These are phyloP conservation scores for Trachelus troglodyta DNA, from an alignment of 2,888 invertebrate genomes.

Conservation along the genomic window DNA sequence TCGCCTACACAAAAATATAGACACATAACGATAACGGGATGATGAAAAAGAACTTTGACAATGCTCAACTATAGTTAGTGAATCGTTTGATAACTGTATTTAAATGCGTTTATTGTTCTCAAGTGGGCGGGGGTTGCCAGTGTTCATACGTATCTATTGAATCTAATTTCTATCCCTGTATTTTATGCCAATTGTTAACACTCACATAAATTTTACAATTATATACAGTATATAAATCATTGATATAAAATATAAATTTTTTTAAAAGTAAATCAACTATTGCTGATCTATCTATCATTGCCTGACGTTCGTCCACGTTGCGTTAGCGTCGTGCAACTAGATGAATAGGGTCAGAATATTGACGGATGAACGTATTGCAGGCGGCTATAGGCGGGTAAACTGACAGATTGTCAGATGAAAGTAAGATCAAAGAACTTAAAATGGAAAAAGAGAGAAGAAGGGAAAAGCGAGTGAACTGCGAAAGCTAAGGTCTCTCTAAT, in stretches of 20 bases:
- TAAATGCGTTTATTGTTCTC: slow-evolving; percentile 8
- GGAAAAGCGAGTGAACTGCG: background rate
- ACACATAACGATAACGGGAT: slow-evolving; percentile 36
- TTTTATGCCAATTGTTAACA: slow-evolving; percentile 37
- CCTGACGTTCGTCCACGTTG: slow-evolving; percentile 15
- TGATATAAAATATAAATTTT: slow-evolving; percentile 23
- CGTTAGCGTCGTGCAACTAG: background rate
- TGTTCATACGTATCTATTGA: slow-evolving; percentile 28
- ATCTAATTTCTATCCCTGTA: slow-evolving; percentile 31
- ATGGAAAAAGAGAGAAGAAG: background rate
- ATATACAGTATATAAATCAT: slow-evolving; percentile 31
- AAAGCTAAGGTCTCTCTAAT: slow-evolving; percentile 14
- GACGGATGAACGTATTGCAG: background rate
- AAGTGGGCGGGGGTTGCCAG: slow-evolving; percentile 10
- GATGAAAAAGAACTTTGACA: slow-evolving; percentile 23
- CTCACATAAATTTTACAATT: slow-evolving; percentile 42
- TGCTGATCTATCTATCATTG: slow-evolving; percentile 16
- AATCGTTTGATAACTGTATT: slow-evolving; percentile 36
- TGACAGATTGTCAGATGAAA: background rate
- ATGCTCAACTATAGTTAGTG: slow-evolving; percentile 47
- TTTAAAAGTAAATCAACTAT: slow-evolving; percentile 22
- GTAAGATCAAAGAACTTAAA: background rate
- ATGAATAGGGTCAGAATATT: background rate
- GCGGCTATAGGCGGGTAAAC: background rate
- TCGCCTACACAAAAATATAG: slow-evolving; percentile 7